Evolutionary conservation across 2,888 invertebrate species (phyloP).

Genomic region (Mechanitis mazaeus): DNA sequence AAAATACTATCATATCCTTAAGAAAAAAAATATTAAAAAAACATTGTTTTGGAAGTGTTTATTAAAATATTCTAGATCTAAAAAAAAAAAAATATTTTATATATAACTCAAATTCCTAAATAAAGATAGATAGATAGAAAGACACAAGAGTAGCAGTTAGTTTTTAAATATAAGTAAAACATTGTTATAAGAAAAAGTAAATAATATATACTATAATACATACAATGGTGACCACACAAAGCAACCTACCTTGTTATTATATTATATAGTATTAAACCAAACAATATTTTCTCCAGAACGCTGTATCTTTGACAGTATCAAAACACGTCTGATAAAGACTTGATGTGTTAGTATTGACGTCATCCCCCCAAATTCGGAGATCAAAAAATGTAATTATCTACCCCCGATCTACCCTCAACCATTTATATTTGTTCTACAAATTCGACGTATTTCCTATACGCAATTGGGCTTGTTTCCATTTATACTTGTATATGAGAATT

Average conservation of each 20-base stretch:
- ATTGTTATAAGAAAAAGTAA: too few species aligned
- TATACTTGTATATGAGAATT: not conserved
- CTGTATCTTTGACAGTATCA: constrained; percentile 66
- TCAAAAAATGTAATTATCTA: constrained; percentile 77
- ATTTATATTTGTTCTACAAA: constrained; percentile 77
- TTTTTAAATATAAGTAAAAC: too few species aligned
- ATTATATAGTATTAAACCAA: not conserved
- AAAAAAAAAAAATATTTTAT: too few species aligned
- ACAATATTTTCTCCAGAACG: not conserved
- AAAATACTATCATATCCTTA: too few species aligned
- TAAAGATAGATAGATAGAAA: too few species aligned
- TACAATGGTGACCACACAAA: not conserved
- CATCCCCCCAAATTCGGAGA: constrained; percentile 64
- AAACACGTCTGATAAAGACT: constrained; percentile 50
- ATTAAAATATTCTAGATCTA: too few species aligned
- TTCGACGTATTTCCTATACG: constrained; percentile 69
- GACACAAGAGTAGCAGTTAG: too few species aligned
- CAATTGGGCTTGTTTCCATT: constrained; percentile 54
- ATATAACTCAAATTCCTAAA: too few species aligned
- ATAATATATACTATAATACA: too few species aligned
- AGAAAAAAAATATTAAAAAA: too few species aligned
- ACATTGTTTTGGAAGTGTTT: too few species aligned
- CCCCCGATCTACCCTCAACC: constrained; percentile 75
- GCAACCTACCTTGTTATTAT: not conserved
- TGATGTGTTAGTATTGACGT: constrained; percentile 45